Evolutionary conservation across 2,888 invertebrate species (phyloP), one percentile per base, ranked within the genome.

Genomic region (Tuta absoluta): DNA sequence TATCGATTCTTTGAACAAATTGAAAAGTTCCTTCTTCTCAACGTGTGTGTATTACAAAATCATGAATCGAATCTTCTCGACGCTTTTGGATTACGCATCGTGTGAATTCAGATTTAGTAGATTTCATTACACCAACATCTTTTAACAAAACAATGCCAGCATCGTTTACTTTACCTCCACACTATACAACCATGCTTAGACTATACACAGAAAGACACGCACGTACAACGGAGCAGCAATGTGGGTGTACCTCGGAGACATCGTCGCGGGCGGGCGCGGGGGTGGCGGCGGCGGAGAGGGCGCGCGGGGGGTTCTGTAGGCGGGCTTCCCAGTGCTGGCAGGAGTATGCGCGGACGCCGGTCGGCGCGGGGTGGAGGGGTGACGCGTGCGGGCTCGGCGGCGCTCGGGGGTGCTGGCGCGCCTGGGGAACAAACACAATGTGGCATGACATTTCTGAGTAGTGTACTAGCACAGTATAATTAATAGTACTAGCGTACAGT

Each of bases 261-360:
- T 91, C 88, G 87, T 87, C 89, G 90, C 85, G 78, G 87, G 82
- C 28, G 4, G 4, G 77, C 83, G 91, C 85, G 89, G 85, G 78
- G 87, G 82, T 77, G 83, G 91, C 84, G 90, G 92, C 80, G 91
- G 87, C 83, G 80, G 91, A 80, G 82, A 83, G 80, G 83, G 84
- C 85, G 67, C 83, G 89, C 76, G 85, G 91, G 67, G 87, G 93
- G 74, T 89, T 93, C 78, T 79, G 88, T 79, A 91, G 93, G 68
- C 92, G 89, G 70, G 92, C 87, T 81, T 92, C 94, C 92, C 87
- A 93, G 81, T 91, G 94, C 85, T 89, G 93, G 91, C 89, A 93
- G 83, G 89, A 93, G 91, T 87, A 93, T 75, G 88, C 92, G 82
- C 90, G 93, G 84, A 93, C 92, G 86, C 90, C 92, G 86, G 84